phyloP scores from a whole-genome alignment of 2,888 invertebrate species.

The Amiota mariae region DNA sequence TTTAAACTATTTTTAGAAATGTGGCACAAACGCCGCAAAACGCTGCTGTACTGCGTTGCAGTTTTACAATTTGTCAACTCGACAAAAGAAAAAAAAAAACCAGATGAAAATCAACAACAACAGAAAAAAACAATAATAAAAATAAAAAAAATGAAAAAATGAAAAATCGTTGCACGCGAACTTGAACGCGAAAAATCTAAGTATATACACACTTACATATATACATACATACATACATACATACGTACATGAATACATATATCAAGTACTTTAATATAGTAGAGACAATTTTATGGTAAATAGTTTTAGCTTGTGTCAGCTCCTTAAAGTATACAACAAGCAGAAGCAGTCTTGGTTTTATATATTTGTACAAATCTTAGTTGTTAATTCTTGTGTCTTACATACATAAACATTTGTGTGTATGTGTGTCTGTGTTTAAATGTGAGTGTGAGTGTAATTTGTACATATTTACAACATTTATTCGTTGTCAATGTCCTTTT shows the following conservation, averaged over 20 bases:
- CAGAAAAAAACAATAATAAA: not conserved
- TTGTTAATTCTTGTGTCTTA: no score
- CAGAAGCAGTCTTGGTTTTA: not conserved
- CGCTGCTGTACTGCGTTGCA: slow-evolving; percentile 6
- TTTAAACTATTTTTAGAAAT: slow-evolving; percentile 16
- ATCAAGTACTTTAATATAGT: not conserved
- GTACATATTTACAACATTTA: not conserved
- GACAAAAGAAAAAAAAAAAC: slow-evolving; percentile 16
- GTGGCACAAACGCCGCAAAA: slow-evolving; percentile 14
- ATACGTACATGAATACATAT: not conserved
- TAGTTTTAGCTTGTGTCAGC: slow-evolving; percentile 8
- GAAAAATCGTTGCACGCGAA: no score
- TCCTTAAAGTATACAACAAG: not conserved
- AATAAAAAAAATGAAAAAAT: no score
- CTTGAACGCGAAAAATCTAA: no score
- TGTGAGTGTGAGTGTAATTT: slow-evolving; percentile 32
- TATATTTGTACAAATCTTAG: not conserved
- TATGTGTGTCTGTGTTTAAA: not conserved
- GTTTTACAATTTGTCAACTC: slow-evolving; percentile 3
- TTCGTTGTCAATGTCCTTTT: not conserved
- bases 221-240: not conserved
- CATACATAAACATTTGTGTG: no score
- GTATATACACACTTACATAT: not conserved
- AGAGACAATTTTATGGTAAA: not conserved
- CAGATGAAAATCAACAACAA: slow-evolving; percentile 2